Conservation (phyloP, 2,888 invertebrate genomes). For the Augiades crinisus region DNA sequence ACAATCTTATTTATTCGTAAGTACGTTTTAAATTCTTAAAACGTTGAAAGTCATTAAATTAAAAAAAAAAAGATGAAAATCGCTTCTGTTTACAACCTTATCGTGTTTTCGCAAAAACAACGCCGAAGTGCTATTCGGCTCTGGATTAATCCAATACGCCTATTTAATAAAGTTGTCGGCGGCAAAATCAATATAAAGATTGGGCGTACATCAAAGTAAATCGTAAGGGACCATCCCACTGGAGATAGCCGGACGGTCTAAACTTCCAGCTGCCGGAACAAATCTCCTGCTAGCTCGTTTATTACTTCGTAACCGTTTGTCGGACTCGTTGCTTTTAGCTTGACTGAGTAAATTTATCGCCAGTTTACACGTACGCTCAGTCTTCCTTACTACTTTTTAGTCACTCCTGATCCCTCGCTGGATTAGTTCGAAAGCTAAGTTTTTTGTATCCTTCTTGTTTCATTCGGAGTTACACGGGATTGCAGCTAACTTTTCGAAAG, state of each 20-base stretch:
- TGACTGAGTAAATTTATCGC: conserved; percentile 21
- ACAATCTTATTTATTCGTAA: no score
- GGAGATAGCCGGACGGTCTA: conserved; percentile 21
- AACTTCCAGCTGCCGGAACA: conserved; percentile 27
- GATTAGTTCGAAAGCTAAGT: background rate
- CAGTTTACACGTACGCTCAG: conserved; percentile 21
- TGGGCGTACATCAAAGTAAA: conserved; percentile 3
- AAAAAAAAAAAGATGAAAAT: no score
- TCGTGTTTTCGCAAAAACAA: no score
- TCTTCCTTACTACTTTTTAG: conserved; percentile 9
- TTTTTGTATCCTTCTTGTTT: background rate
- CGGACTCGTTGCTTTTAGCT: conserved; percentile 39
- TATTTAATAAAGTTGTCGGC: no score
- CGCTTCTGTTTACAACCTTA: no score
- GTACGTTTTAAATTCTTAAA: no score
- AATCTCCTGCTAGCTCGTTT: conserved; percentile 41
- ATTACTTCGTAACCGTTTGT: conserved; percentile 42
- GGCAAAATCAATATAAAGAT: background rate
- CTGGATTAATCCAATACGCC: no score
- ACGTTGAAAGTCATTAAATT: no score
- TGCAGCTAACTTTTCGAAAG: no score
- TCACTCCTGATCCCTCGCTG: conserved; percentile 1
- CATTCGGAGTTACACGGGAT: background rate
- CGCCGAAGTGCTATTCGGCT: no score
- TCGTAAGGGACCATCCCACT: conserved; percentile 4